phyloP scores from a whole-genome alignment of 2,888 invertebrate species.

The Clanis bilineata region DNA sequence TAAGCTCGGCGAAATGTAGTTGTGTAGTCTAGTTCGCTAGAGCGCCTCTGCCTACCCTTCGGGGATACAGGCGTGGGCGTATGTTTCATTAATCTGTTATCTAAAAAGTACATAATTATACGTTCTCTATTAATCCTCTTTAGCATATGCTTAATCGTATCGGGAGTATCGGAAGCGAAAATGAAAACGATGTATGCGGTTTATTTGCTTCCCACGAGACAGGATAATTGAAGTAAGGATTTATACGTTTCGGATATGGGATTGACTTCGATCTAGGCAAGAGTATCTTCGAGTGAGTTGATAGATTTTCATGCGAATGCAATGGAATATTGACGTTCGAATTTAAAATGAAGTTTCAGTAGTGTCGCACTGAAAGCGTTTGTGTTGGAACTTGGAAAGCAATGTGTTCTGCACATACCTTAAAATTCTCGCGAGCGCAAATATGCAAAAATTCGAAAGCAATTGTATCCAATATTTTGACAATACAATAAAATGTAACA shows the following conservation, averaged over 20 bases:
- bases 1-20: no score
- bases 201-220: constrained; percentile 67
- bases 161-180: constrained; percentile 58
- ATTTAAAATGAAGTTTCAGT: constrained; percentile 12
- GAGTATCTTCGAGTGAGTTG: constrained; percentile 15
- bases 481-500: constrained; percentile 15
- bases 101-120: constrained; percentile 13
- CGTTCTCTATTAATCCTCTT: constrained; percentile 14
- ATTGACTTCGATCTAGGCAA: constrained; percentile 42
- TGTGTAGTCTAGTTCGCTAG: no score
- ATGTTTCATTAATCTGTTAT: background rate
- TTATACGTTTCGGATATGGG: constrained; percentile 69
- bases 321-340: constrained; percentile 6
- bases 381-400: background rate
- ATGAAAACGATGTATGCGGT: constrained; percentile 65
- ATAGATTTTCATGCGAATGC: constrained; percentile 14
- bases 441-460: constrained; percentile 6
- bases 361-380: constrained; percentile 11
- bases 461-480: constrained; percentile 10
- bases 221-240: constrained; percentile 76
- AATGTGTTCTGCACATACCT: constrained; percentile 5
- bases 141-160: constrained; percentile 16
- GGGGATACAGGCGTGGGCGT: no score
- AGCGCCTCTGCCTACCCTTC: no score
- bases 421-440: constrained; percentile 2